These are phyloP conservation scores for Volucella bombylans DNA, from an alignment of 2,888 invertebrate genomes.

Conservation along the genomic window DNA sequence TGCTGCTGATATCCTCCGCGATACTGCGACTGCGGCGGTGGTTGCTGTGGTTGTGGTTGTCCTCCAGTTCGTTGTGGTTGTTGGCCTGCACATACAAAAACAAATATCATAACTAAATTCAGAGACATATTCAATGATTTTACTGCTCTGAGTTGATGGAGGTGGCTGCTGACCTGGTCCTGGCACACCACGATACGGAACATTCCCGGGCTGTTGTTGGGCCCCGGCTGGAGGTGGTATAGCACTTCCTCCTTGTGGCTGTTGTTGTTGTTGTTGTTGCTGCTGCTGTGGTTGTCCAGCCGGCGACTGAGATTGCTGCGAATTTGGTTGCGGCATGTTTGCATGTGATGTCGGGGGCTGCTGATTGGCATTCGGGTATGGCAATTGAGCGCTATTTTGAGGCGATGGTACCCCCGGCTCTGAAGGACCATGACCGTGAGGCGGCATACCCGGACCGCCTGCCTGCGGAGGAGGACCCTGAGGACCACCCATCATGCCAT, in stretches of 20 bases:
- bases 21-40: conserved; percentile 84
- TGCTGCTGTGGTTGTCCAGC: conserved; percentile 75
- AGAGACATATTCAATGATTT: conserved; percentile 59
- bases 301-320: conserved; percentile 79
- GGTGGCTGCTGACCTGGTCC: conserved; percentile 76
- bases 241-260: conserved; percentile 69
- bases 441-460: conserved; percentile 81
- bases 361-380: conserved; percentile 78
- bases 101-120: too few relatives aligned
- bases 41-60: conserved; percentile 84
- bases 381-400: conserved; percentile 77
- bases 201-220: conserved; percentile 75
- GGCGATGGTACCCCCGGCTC: conserved; percentile 75
- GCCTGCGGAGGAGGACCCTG: conserved; percentile 77
- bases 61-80: conserved; percentile 83
- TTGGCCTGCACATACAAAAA: conserved; percentile 81
- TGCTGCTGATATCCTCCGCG: conserved; percentile 84
- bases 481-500: conserved; percentile 79
- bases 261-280: conserved; percentile 75
- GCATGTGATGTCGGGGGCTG: conserved; percentile 78
- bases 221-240: conserved; percentile 70
- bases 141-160: conserved; percentile 75
- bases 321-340: conserved; percentile 78
- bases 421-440: conserved; percentile 79
- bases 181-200: conserved; percentile 78